Evolutionary conservation across 2,888 invertebrate genomes (phyloP).

Genomic region (Hirtodrosophila confusa): DNA sequence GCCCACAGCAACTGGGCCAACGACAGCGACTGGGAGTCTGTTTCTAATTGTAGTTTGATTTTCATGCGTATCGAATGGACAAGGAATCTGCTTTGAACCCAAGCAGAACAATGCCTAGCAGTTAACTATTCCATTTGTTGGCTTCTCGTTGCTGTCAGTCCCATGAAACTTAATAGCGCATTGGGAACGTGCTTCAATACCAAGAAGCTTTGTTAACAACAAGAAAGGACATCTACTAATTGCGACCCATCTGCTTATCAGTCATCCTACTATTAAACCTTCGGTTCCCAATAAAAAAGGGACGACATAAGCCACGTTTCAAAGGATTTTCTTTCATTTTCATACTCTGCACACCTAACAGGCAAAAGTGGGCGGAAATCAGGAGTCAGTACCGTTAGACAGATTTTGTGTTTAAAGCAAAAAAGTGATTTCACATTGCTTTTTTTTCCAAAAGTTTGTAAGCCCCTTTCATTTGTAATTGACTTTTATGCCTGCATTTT

Average conservation of each 20-base stretch:
- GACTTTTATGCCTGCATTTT: neutral
- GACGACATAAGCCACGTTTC: slow-evolving; percentile 15
- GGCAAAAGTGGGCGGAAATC: neutral
- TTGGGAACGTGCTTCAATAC: slow-evolving; percentile 66
- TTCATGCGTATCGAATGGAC: slow-evolving; percentile 73
- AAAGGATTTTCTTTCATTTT: slow-evolving; percentile 17
- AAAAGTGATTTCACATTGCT: too few species aligned
- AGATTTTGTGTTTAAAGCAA: too few species aligned
- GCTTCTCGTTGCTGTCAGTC: slow-evolving; percentile 12
- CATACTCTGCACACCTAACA: neutral
- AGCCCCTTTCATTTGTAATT: neutral
- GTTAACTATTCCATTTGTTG: slow-evolving; percentile 51
- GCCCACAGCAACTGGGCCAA: slow-evolving; percentile 23
- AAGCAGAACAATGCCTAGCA: slow-evolving; percentile 12
- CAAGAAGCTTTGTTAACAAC: slow-evolving; percentile 49
- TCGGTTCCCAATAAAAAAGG: slow-evolving; percentile 10
- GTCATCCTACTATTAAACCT: slow-evolving; percentile 28
- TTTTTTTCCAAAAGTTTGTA: too few species aligned
- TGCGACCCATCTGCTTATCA: slow-evolving; percentile 67
- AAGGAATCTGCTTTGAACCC: slow-evolving; percentile 34
- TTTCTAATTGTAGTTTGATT: slow-evolving; percentile 78
- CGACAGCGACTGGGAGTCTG: slow-evolving; percentile 44
- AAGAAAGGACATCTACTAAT: slow-evolving; percentile 59
- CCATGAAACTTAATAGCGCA: slow-evolving; percentile 64
- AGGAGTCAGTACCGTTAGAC: neutral